A percentile compares a stretch with the other conserved stretches of the same genome.
Conservation (phyloP, 30 jellyfish, hydroid and myxozoan species). For the Aurelia aurita complex sp. Pacific region DNA sequence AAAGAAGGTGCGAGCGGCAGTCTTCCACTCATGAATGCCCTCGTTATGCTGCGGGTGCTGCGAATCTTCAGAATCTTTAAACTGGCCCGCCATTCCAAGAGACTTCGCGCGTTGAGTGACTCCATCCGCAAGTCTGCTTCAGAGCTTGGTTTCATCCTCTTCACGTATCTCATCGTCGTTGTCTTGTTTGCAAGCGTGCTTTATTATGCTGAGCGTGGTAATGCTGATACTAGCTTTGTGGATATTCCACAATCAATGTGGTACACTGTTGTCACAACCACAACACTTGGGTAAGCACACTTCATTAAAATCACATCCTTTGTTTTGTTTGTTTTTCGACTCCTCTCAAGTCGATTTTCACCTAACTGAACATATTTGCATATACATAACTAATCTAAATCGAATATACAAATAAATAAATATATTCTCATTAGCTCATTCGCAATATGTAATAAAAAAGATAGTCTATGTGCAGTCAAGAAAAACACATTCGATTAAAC, state of each 20-base stretch:
- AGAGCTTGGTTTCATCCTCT: slow-evolving; percentile 94
- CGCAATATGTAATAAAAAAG: no score
- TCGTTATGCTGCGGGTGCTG: slow-evolving; percentile 79
- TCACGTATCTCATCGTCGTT: slow-evolving; percentile 89
- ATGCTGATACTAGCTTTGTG: slow-evolving; percentile 46
- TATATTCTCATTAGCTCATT: no score
- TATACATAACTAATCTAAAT: no score
- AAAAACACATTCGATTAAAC: no score
- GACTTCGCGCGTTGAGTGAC: slow-evolving; percentile 85
- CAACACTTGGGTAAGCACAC: slow-evolving; percentile 92
- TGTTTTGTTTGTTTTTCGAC: no score
- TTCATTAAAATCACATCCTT: no score
- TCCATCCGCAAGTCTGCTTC: slow-evolving; percentile 86
- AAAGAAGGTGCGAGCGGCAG: slow-evolving; percentile 49
- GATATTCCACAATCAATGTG: slow-evolving; percentile 97
- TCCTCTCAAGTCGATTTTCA: no score
- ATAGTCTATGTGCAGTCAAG: no score
- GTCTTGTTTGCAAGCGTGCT: slow-evolving; percentile 88
- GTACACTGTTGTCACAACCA: slow-evolving; percentile 97
- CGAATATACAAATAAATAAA: no score
- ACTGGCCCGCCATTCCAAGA: slow-evolving; percentile 93
- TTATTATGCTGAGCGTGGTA: slow-evolving; percentile 90
- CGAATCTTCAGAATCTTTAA: slow-evolving; percentile 87
- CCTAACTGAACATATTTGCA: no score
- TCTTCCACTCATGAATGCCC: slow-evolving; percentile 70